Base-by-base conservation (phyloP, 2,797 vertebrate species). In the Alfaro cultratus region DNA sequence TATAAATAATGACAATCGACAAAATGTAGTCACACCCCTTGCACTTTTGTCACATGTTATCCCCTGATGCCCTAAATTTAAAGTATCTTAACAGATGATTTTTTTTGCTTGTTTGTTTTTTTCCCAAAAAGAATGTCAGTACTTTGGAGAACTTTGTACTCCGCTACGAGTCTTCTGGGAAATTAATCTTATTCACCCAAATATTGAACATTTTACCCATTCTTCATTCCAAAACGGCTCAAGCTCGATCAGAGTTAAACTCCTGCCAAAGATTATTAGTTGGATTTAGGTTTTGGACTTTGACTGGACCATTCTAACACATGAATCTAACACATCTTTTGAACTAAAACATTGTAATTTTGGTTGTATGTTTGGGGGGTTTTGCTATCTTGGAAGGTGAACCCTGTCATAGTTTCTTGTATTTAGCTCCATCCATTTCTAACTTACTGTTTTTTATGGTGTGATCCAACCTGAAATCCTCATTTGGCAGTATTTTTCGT, bases 381-480 rank as follows among this genome's bases (percentile, higher is more conserved):
- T 12, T 41, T 70, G 34, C 39, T 36, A 4, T 11, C 34, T 34
- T 67, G 10, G 9, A 67, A 23, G 8, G 34, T 23, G 39, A 43
- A n/a, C 23, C 39, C 67, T 41, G 9, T 41, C 41, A 26, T n/a
- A 43, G 62, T 36, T 13, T 41, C 23, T 36, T 41, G 2, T 43
- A 26, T 43, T 26, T 29, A 13, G 5, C 39, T 70, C 39, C 64
- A 23, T 43, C 23, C 23, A 70, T 15, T 18, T 70, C 67, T 29
- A 57, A 86, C 87, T 88, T 91, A 90, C 86, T 81, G 83, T 87
- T 80, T 83, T 87, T 41, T 81, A 83, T 80, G 82, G 85, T 87
- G 88, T 85, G 88, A 90, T 88, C 82, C 36, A 78, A 93, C 88
- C 87, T 90, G 83, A 93, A 95, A 90, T 94, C 89, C 92, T 93